Evolutionary conservation across 2,888 invertebrate species (phyloP), one percentile per base, ranked within the genome.

Genomic region (Stictocephala bisonia): DNA sequence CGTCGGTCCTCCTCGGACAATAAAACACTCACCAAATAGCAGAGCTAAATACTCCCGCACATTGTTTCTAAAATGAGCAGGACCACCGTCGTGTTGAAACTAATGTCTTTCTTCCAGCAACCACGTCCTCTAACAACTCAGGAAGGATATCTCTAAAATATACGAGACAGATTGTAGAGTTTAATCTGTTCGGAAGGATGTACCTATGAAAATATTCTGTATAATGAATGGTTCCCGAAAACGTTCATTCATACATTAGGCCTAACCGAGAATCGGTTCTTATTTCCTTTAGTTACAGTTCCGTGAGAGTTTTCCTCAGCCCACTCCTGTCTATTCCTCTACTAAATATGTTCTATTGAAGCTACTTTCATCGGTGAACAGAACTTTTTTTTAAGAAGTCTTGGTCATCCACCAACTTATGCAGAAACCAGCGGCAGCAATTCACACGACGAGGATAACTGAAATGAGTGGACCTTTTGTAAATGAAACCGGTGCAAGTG

Each of bases 1-100:
- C 44, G 44, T 44, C 44, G 44, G 44, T 44, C 44, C 44, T 44
- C 44, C 11, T 44, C 7, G 44, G 44, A n/a, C 44, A 44, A 44
- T 44, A n/a, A n/a, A 9, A 44, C 44, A 44, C 44, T 44, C 44
- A 44, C 44, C 44, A 44, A 44, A 44, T 18, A 44, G 15, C 44
- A 9, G 15, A 44, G n/a, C 7, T 44, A 44, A 3, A 3, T 44
- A 18, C 44, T 18, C 7, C 18, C 7, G 44, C 18, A 44, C 44
- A 44, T 44, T 44, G 44, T 44, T 44, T 44, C 3, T 18, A 44
- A 44, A 44, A 44, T 9, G 7, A 3, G 44, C 44, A 44, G 44
- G 44, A 44, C 15, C 44, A 7, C 7, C 2, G 44, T 44, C 44
- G 44, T 44, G 44, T 18, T 44, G 44, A 44, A 44, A 44, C 44